Evolutionary conservation across 2,888 invertebrate species (phyloP).

Genomic region (Anticlea derivata): DNA sequence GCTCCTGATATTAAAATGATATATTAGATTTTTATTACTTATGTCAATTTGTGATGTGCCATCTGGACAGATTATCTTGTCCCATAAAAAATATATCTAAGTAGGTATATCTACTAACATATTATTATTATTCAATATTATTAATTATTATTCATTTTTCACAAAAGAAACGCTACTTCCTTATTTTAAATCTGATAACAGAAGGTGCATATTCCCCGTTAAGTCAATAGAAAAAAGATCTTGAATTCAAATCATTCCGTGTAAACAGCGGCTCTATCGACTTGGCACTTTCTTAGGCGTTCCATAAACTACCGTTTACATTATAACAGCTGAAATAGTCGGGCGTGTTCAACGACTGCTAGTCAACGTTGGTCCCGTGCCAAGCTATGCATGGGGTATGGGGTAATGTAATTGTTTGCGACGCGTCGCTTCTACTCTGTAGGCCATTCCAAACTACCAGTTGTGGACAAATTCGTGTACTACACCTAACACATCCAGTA

Average conservation of each 20-base stretch:
- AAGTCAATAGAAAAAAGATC: not conserved
- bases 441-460: conserved; percentile 19
- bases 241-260: not conserved
- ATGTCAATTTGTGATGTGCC: too few relatives aligned
- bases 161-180: too few relatives aligned
- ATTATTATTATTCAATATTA: too few relatives aligned
- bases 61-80: too few relatives aligned
- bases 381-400: conserved; percentile 65
- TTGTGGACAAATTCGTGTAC: conserved; percentile 15
- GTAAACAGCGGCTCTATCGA: conserved; percentile 40
- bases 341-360: conserved; percentile 63
- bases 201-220: not conserved
- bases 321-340: conserved; percentile 69
- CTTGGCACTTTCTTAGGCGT: conserved; percentile 53
- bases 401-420: conserved; percentile 69
- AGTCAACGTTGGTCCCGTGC: conserved; percentile 68
- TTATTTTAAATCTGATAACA: too few relatives aligned
- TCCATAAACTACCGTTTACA: conserved; percentile 63
- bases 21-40: too few relatives aligned
- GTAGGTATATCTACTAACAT: too few relatives aligned
- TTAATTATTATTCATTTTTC: too few relatives aligned
- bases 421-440: conserved; percentile 23
- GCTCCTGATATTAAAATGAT: too few relatives aligned
- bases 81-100: too few relatives aligned
- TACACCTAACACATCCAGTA: not conserved